Percentiles rank a stretch among this genome's conserved stretches.
These are phyloP conservation scores for Zoanthus gigantus DNA, from an alignment of 92 coral and sea anemone genomes.

Conservation along the genomic window DNA sequence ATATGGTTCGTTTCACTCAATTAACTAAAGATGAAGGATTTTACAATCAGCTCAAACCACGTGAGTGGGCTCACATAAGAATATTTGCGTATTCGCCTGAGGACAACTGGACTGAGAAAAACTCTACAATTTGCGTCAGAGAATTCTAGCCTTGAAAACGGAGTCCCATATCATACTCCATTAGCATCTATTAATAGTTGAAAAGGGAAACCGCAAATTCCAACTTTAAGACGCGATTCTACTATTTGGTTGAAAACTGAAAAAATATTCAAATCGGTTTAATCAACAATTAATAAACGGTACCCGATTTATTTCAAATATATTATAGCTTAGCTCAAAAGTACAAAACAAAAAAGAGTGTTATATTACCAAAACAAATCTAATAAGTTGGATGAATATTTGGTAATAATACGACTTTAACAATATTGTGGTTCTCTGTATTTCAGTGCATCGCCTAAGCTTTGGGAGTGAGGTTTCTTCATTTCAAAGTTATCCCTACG, in stretches of 20 bases:
- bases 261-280: background rate
- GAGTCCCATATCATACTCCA: conserved; percentile 38
- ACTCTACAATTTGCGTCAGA: conserved; percentile 39
- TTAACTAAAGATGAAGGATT: conserved; percentile 52
- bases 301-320: background rate
- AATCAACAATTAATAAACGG: background rate
- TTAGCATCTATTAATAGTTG: conserved; percentile 43
- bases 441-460: conserved; percentile 45
- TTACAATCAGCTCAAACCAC: conserved; percentile 41
- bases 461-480: conserved; percentile 62
- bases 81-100: conserved; percentile 38
- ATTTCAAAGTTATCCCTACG: conserved; percentile 72
- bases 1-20: conserved; percentile 51
- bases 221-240: conserved; percentile 26
- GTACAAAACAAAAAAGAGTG: background rate
- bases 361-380: background rate
- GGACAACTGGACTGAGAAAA: conserved; percentile 20
- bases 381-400: background rate
- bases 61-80: conserved; percentile 38
- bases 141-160: conserved; percentile 12
- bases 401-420: background rate
- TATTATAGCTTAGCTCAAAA: background rate
- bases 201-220: conserved; percentile 48
- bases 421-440: background rate
- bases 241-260: background rate